Percentiles rank a stretch among this genome's conserved stretches.
Evolutionary conservation across 2,797 vertebrate genomes (phyloP).

Genomic region (Syncerus caffer): DNA sequence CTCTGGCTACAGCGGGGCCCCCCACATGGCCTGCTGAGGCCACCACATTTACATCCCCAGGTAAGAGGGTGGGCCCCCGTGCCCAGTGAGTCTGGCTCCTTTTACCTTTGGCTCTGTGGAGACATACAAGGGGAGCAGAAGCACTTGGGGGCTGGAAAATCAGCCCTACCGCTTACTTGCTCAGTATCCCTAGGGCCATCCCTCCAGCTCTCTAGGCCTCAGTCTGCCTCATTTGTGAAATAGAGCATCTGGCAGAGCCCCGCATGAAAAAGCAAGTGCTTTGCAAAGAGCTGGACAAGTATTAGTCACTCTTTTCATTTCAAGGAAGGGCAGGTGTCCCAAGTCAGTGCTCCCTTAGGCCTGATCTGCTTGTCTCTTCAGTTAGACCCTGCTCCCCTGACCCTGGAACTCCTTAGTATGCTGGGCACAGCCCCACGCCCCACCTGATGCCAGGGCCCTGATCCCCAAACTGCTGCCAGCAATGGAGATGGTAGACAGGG

Average conservation of each 20-base stretch:
- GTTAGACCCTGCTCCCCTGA: neutral
- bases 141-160: neutral
- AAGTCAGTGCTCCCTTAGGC: neutral
- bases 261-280: neutral
- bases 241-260: neutral
- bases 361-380: constrained; percentile 6
- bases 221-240: neutral
- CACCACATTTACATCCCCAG: neutral
- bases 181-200: neutral
- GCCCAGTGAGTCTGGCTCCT: neutral
- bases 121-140: neutral
- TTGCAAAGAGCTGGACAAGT: neutral
- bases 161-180: neutral
- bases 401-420: neutral
- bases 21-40: neutral
- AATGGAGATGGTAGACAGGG: neutral
- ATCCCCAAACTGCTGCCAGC: neutral
- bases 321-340: neutral
- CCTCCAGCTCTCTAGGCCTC: neutral
- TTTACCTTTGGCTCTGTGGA: neutral
- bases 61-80: neutral
- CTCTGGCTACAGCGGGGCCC: neutral
- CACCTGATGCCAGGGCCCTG: neutral
- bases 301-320: neutral
- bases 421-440: neutral